A percentile compares a stretch with the other conserved stretches of the same genome.
phyloP scores from a whole-genome alignment of 2,113 vertebrate genomes.

The Rhinogobius similis region DNA sequence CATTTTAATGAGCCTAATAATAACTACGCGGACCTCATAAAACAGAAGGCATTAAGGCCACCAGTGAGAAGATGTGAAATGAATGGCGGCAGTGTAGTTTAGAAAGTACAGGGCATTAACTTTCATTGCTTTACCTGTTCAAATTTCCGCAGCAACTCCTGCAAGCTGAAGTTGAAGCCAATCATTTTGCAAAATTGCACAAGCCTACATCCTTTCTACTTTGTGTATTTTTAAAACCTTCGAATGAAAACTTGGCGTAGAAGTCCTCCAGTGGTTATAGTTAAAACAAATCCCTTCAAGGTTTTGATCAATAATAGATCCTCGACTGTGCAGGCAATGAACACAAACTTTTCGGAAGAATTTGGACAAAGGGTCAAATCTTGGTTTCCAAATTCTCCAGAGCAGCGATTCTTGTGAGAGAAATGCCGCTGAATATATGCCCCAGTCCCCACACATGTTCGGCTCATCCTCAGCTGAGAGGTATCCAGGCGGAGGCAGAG shows the following conservation, averaged over 20 bases:
- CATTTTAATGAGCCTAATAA: conserved; percentile 67
- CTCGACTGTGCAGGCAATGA: conserved; percentile 8
- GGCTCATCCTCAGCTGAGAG: conserved; percentile 64
- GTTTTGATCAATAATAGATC: conserved; percentile 26
- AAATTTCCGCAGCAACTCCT: conserved; percentile 88
- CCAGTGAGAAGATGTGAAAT: conserved; percentile 15
- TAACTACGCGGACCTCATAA: conserved; percentile 55
- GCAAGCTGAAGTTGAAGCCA: conserved; percentile 91
- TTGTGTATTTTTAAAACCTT: conserved; percentile 21
- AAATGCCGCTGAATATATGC: conserved; percentile 28
- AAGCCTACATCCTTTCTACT: conserved; percentile 50
- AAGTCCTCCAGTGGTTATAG: conserved; percentile 50
- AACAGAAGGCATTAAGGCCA: conserved; percentile 42
- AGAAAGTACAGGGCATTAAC: not conserved
- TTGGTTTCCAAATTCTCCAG: conserved; percentile 28
- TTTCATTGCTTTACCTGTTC: conserved; percentile 87
- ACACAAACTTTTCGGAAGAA: not conserved
- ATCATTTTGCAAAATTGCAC: conserved; percentile 84
- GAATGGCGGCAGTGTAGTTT: conserved; percentile 8
- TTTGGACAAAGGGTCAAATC: conserved; percentile 30
- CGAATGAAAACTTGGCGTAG: conserved; percentile 6
- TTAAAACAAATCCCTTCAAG: conserved; percentile 20
- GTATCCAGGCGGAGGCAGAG: conserved; percentile 19
- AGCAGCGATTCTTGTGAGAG: conserved; percentile 28
- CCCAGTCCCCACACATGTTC: conserved; percentile 51